These are phyloP conservation scores for Muntiacus reevesi DNA, from an alignment of 2,113 vertebrate species.

Conservation along the genomic window DNA sequence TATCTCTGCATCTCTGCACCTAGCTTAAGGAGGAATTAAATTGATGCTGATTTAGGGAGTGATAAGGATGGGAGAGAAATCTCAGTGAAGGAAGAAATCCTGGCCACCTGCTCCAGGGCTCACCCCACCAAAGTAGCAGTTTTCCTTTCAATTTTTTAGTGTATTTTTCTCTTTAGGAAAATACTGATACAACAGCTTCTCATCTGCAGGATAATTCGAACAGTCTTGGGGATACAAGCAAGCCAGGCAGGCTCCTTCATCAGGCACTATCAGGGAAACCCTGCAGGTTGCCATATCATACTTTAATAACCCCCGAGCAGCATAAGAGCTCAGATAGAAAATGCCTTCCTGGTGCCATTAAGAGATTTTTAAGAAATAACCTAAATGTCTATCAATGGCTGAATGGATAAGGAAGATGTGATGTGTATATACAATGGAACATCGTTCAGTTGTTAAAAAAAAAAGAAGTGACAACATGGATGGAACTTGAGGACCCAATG, in stretches of 20 bases:
- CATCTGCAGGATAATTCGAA: neutral
- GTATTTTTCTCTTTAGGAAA: neutral
- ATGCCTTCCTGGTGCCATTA: neutral
- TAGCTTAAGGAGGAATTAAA: neutral
- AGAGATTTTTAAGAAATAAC: neutral
- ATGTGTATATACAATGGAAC: neutral
- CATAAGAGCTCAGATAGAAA: neutral
- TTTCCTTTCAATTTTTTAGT: neutral
- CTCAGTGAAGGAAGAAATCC: neutral
- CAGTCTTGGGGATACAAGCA: neutral
- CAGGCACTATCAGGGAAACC: neutral
- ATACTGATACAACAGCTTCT: neutral
- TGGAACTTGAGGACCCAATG: neutral
- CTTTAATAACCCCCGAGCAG: neutral
- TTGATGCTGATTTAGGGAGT: neutral
- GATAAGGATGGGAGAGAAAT: neutral
- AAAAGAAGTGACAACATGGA: neutral
- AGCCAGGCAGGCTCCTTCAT: neutral
- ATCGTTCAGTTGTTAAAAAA: neutral
- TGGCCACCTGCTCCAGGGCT: neutral
- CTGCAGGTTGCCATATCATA: neutral
- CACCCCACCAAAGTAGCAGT: neutral
- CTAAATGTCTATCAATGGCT: neutral
- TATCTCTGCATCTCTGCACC: neutral
- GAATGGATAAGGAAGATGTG: neutral